Evolutionary conservation across 2,888 invertebrate genomes (phyloP), one percentile per base, ranked within the genome.

Genomic region (Cyclophora punctaria): DNA sequence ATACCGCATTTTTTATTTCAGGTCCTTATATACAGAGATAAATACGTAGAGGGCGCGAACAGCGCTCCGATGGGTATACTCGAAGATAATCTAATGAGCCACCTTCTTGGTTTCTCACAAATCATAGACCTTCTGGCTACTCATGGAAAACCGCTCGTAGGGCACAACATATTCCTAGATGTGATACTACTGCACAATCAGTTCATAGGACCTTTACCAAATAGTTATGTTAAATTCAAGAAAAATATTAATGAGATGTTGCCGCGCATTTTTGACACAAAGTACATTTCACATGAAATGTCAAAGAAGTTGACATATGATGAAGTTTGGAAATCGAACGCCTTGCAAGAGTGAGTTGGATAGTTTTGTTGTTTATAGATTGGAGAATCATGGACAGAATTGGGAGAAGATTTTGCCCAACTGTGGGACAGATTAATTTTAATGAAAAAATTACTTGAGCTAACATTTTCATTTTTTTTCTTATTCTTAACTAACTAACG

Each of bases 91-190:
- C 66, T 92, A 5, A 66, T 91, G 51, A 75, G 77, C 40, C 73
- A 87, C 53, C 75, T 92, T 48, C 67, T 90, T 47, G 95, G 95
- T 4, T 94, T 95, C 67, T 90, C 93, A 2, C 89, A 89, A 66
- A 78, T 95, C 6, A 92, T 94, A 52, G 74, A 90, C 7, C 69
- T 93, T 0, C 71, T 95, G n/a, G 79, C 79, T 37, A 68, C 78
- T 2, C 72, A 89, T 4, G 88, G 90, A 58, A 95, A 94, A 80
- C 95, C 95, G 3, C 79, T 96, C 34, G 80, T 95, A 34, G 95
- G 94, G 0, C 96, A 96, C 73, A 96, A 96, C 73, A 72, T 92
- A 55, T 86, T 94, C 49, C 76, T 93, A 55, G 96, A 96, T 74
- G 76, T 92, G 1, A 71, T 95, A 62, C 84, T 95, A 34, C 75